Percentiles rank a stretch among this genome's conserved stretches.
Evolutionary conservation across 2,888 invertebrate genomes (phyloP).

Genomic region (Phrixothrix hirtus): DNA sequence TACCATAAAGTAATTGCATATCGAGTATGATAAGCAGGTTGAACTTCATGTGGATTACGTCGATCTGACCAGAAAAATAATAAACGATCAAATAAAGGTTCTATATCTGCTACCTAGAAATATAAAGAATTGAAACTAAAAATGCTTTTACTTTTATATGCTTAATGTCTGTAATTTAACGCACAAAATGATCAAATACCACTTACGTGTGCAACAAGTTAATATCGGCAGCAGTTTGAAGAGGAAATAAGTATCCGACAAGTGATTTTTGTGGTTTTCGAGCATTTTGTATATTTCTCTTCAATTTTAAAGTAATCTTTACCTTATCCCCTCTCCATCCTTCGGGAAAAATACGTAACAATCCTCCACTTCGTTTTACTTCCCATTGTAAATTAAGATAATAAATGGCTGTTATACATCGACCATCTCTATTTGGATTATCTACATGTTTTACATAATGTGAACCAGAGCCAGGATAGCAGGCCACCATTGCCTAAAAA

Average conservation of each 20-base stretch:
- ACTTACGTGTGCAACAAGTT: no score
- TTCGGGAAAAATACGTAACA: conserved; percentile 90
- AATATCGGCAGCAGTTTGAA: no score
- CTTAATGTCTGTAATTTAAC: no score
- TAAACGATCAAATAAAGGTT: conserved; percentile 89
- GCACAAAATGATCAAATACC: no score
- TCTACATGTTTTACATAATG: conserved; percentile 98
- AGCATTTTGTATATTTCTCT: no score
- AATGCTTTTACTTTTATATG: neutral
- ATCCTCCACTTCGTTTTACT: conserved; percentile 79
- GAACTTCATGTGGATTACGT: conserved; percentile 96
- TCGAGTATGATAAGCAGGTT: conserved; percentile 85
- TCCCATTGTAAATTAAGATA: conserved; percentile 96
- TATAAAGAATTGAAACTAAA: neutral
- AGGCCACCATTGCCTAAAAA: conserved; percentile 95
- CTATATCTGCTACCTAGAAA: conserved; percentile 76
- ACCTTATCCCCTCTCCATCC: conserved; percentile 74
- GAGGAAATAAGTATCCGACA: no score
- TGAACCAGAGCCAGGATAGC: conserved; percentile 93
- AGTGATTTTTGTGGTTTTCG: no score
- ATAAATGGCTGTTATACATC: conserved; percentile 97
- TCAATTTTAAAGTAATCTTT: no score
- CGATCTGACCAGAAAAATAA: conserved; percentile 98
- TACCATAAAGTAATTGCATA: conserved; percentile 94
- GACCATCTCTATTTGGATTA: conserved; percentile 94